These are phyloP conservation scores for Micrasema longulum DNA, from an alignment of 1,140 invertebrate genomes.

Conservation along the genomic window DNA sequence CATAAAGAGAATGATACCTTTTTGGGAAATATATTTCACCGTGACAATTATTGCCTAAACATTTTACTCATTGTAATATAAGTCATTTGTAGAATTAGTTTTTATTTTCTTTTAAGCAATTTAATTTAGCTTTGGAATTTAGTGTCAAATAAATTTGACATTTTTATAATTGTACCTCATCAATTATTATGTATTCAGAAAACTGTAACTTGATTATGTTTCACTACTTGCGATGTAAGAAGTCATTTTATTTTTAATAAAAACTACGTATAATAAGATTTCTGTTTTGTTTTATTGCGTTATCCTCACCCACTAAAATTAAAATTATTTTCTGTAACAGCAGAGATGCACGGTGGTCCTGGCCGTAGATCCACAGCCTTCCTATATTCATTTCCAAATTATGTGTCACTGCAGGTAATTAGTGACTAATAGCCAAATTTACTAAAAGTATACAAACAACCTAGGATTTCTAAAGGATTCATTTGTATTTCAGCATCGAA, in stretches of 20 bases:
- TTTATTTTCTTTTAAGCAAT: conserved; percentile 20
- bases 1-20: conserved; percentile 16
- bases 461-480: too few relatives aligned
- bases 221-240: conserved; percentile 36
- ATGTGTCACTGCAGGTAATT: too few relatives aligned
- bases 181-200: not conserved
- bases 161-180: conserved; percentile 1
- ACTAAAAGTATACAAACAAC: too few relatives aligned
- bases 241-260: conserved; percentile 40
- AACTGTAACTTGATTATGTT: conserved; percentile 15
- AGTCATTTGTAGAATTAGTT: conserved; percentile 27
- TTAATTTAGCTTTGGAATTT: conserved; percentile 4
- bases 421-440: too few relatives aligned
- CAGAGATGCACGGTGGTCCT: too few relatives aligned
- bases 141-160: not conserved
- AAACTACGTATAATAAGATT: conserved; percentile 20
- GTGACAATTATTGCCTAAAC: conserved; percentile 20
- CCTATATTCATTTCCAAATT: too few relatives aligned
- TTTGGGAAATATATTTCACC: conserved; percentile 7
- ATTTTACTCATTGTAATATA: conserved; percentile 40
- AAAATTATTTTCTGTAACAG: too few relatives aligned
- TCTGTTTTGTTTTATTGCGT: not conserved
- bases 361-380: too few relatives aligned
- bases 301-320: too few relatives aligned
- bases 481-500: too few relatives aligned